Conservation (phyloP, 2,888 invertebrate species). For the Protonemura montana region DNA sequence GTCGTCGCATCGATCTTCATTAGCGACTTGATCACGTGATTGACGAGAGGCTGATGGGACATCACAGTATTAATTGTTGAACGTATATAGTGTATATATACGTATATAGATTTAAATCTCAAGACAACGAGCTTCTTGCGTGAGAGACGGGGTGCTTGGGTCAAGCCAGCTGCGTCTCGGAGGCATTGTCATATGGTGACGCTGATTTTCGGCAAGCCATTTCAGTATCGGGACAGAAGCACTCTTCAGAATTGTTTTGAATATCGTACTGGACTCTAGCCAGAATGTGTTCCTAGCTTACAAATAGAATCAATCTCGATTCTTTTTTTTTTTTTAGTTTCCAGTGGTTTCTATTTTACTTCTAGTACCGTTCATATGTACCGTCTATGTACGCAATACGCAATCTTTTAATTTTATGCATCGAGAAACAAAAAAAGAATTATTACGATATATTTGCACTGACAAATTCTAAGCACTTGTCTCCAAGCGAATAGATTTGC, state of each 20-base stretch:
- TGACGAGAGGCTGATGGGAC: constrained; percentile 12
- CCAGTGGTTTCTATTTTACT: too few relatives aligned
- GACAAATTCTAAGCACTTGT: too few relatives aligned
- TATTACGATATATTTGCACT: too few relatives aligned
- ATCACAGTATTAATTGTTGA: not conserved
- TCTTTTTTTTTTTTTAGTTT: not conserved
- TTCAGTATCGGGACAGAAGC: not conserved
- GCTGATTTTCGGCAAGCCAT: not conserved
- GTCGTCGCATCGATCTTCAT: not conserved
- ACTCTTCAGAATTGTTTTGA: not conserved
- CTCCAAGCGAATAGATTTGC: not conserved
- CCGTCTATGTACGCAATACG: too few relatives aligned
- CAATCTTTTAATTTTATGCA: too few relatives aligned
- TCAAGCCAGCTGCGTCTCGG: not conserved
- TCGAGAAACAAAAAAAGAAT: too few relatives aligned
- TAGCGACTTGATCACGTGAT: not conserved
- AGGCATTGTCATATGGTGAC: not conserved
- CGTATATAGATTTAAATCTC: not conserved
- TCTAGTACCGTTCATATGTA: too few relatives aligned
- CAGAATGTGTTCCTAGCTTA: not conserved
- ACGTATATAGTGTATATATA: not conserved
- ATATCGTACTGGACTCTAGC: not conserved
- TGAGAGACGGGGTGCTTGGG: not conserved
- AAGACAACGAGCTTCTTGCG: not conserved
- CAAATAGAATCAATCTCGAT: not conserved